Conservation (phyloP, 37 sponge, comb jelly and placozoan species). For the Chondrilla cf. caribensis region DNA sequence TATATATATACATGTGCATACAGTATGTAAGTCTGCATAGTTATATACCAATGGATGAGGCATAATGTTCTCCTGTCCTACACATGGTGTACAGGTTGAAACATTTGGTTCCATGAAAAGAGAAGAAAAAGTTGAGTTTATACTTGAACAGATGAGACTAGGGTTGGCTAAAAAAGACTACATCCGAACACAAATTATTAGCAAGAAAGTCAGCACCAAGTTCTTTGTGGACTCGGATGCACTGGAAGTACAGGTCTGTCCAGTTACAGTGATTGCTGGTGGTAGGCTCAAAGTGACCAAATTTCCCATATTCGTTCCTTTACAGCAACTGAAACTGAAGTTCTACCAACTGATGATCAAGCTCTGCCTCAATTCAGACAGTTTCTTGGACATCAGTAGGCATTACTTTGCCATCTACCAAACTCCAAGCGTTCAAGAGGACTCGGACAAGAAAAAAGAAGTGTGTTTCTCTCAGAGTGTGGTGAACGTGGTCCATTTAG, state of each 20-base stretch:
- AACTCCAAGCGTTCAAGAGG: constrained; percentile 72
- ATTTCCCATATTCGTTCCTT: neutral
- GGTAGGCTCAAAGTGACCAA: too few species aligned
- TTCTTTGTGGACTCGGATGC: constrained; percentile 55
- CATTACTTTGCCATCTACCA: constrained; percentile 82
- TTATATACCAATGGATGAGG: neutral
- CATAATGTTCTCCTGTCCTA: neutral
- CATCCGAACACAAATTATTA: constrained; percentile 91
- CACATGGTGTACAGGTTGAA: constrained; percentile 71
- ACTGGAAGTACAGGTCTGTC: neutral
- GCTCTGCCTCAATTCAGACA: constrained; percentile 68
- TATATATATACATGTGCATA: constrained; percentile 17
- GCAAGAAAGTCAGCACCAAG: constrained; percentile 93
- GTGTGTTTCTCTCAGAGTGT: too few species aligned
- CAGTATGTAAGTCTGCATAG: too few species aligned
- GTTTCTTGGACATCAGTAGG: constrained; percentile 80
- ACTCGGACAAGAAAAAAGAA: constrained; percentile 70
- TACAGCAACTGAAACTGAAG: constrained; percentile 88
- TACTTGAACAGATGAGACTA: constrained; percentile 96
- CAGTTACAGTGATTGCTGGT: neutral
- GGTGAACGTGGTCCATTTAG: too few species aligned
- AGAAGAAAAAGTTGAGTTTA: constrained; percentile 91
- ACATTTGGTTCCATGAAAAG: constrained; percentile 98
- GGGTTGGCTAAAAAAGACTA: constrained; percentile 91
- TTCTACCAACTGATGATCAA: constrained; percentile 88